Conservation (phyloP, 2,888 invertebrate species). For the Rapana venosa region DNA sequence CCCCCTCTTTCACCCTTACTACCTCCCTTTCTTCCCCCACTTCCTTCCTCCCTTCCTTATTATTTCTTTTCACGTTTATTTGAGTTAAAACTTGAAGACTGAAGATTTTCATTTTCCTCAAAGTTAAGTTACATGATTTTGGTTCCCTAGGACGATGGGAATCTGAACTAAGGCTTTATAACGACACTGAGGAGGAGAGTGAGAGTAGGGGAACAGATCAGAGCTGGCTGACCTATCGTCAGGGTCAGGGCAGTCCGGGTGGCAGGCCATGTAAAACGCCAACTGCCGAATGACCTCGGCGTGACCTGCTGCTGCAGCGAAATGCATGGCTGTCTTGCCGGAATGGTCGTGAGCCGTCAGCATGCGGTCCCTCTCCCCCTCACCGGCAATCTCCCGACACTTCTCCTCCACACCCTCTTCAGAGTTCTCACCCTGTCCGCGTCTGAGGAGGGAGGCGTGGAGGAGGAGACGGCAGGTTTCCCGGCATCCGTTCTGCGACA, state of each 20-base stretch:
- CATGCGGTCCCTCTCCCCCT: not conserved
- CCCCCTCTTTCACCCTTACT: not conserved
- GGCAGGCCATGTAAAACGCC: slow-evolving; percentile 47
- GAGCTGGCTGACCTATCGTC: slow-evolving; percentile 57
- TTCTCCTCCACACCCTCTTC: slow-evolving; percentile 14
- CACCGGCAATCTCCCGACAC: not conserved
- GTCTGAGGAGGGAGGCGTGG: not conserved
- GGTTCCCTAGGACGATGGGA: too few species aligned
- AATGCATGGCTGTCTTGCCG: slow-evolving; percentile 72
- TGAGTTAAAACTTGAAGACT: not conserved
- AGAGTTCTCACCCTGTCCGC: slow-evolving; percentile 28
- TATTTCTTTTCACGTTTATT: not conserved
- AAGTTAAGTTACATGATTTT: too few species aligned
- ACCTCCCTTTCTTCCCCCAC: not conserved
- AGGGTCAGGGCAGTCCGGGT: slow-evolving; percentile 57
- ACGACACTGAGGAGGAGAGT: too few species aligned
- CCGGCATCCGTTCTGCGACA: slow-evolving; percentile 67
- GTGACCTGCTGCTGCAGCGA: slow-evolving; percentile 73
- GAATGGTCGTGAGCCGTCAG: slow-evolving; percentile 60
- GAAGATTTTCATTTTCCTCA: too few species aligned
- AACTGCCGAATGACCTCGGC: slow-evolving; percentile 59
- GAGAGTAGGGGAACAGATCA: too few species aligned
- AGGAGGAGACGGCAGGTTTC: slow-evolving; percentile 59
- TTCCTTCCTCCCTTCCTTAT: not conserved
- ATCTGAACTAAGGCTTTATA: too few species aligned